phyloP scores from a whole-genome alignment of 2,113 vertebrate genomes.

The Megaceryle torquata region DNA sequence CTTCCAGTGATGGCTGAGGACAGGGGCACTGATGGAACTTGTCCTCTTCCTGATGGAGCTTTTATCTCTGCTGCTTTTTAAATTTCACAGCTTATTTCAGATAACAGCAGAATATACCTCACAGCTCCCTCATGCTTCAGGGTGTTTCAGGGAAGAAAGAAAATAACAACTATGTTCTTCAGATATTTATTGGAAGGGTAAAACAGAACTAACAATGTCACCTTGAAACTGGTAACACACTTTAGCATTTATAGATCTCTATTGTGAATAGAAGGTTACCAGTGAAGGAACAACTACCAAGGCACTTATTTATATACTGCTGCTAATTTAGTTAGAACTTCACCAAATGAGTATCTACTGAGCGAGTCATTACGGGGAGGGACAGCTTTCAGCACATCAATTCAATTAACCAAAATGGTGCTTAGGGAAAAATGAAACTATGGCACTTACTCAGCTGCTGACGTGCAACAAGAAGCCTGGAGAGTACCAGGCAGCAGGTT shows the following conservation, averaged over 20 bases:
- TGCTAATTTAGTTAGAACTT: background rate
- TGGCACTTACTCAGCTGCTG: background rate
- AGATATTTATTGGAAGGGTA: background rate
- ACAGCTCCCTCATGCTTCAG: background rate
- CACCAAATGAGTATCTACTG: background rate
- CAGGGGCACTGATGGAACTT: background rate
- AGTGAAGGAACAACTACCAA: background rate
- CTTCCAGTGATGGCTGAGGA: rapidly evolving
- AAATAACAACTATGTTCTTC: background rate
- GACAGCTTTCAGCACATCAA: background rate
- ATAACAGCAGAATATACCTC: background rate
- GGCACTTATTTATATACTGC: background rate
- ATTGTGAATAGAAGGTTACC: rapidly evolving
- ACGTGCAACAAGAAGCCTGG: background rate
- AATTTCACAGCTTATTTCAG: background rate
- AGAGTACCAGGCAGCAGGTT: background rate
- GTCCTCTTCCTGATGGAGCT: background rate
- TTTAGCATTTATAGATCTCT: background rate
- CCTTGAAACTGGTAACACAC: background rate
- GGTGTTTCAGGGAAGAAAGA: background rate
- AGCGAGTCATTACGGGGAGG: background rate
- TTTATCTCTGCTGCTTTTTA: background rate
- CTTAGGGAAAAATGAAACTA: background rate
- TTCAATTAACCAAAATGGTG: background rate
- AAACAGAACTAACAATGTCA: background rate